phyloP scores from a whole-genome alignment of 2,113 vertebrate genomes.

The Suncus etruscus region DNA sequence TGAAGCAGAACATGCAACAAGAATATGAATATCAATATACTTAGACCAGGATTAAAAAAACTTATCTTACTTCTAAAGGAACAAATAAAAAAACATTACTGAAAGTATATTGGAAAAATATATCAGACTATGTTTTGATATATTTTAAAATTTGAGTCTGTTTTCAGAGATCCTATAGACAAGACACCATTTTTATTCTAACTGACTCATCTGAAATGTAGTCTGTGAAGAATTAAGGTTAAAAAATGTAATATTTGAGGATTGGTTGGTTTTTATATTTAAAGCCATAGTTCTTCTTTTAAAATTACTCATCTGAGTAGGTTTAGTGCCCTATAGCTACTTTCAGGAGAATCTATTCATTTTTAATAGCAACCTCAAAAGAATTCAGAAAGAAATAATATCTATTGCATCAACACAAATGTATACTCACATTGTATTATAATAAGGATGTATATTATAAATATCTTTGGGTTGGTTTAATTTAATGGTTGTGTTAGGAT shows the following conservation, averaged over 20 bases:
- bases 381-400: not conserved
- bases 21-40: slow-evolving; percentile 38
- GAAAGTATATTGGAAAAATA: slow-evolving; percentile 13
- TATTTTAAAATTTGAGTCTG: not conserved
- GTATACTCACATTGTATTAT: slow-evolving; percentile 10
- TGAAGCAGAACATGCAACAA: not conserved
- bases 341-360: slow-evolving; percentile 23
- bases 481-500: not conserved
- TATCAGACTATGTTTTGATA: not conserved
- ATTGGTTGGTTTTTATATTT: slow-evolving; percentile 47
- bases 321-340: not conserved
- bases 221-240: slow-evolving; percentile 40
- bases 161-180: slow-evolving; percentile 42
- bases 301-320: not conserved
- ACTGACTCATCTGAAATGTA: slow-evolving; percentile 49
- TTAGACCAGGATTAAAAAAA: not conserved
- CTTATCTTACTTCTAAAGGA: not conserved
- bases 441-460: not conserved
- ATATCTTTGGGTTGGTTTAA: slow-evolving; percentile 6
- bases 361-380: slow-evolving; percentile 24
- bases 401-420: not conserved
- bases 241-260: slow-evolving; percentile 34
- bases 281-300: slow-evolving; percentile 48
- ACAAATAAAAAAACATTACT: slow-evolving; percentile 41
- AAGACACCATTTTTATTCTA: slow-evolving; percentile 29